A percentile compares a stretch with the other conserved stretches of the same genome.
Evolutionary conservation across 2,888 invertebrate genomes (phyloP).

Genomic region (Teinopalpus imperialis): DNA sequence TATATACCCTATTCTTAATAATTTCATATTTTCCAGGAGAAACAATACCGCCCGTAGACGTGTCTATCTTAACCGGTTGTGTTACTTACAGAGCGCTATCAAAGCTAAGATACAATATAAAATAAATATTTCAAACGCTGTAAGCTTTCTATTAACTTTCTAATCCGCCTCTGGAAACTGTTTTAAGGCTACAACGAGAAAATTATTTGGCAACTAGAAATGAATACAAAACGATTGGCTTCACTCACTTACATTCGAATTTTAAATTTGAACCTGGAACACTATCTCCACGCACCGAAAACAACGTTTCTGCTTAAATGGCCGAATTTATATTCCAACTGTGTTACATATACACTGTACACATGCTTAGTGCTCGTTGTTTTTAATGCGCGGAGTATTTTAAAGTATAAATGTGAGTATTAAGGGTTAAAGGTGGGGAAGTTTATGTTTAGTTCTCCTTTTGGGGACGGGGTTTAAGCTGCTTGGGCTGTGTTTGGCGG

Average conservation of each 20-base stretch:
- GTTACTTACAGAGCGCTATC: conserved; percentile 42
- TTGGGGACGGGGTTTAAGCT: conserved; percentile 79
- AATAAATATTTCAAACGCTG: conserved; percentile 73
- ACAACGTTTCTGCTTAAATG: conserved; percentile 38
- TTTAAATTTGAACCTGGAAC: conserved; percentile 62
- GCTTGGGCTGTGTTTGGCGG: conserved; percentile 64
- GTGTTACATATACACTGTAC: no score
- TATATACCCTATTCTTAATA: conserved; percentile 12
- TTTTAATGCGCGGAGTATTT: conserved; percentile 54
- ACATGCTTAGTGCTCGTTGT: conserved; percentile 35
- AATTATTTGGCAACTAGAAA: conserved; percentile 78
- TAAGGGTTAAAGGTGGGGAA: conserved; percentile 59
- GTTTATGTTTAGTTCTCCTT: conserved; percentile 71
- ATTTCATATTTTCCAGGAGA: conserved; percentile 16
- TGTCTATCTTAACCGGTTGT: conserved; percentile 7
- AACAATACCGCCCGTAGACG: background rate
- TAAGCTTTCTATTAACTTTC: conserved; percentile 60
- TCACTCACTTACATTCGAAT: conserved; percentile 59
- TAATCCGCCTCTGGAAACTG: conserved; percentile 67
- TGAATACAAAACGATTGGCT: conserved; percentile 68
- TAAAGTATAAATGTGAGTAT: conserved; percentile 65
- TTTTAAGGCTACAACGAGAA: conserved; percentile 62
- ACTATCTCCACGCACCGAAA: conserved; percentile 57
- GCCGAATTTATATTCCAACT: conserved; percentile 37
- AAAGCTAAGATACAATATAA: conserved; percentile 57